Evolutionary conservation across 2,797 vertebrate genomes (phyloP), one percentile per base, ranked within the genome.

Genomic region (Characodon lateralis): DNA sequence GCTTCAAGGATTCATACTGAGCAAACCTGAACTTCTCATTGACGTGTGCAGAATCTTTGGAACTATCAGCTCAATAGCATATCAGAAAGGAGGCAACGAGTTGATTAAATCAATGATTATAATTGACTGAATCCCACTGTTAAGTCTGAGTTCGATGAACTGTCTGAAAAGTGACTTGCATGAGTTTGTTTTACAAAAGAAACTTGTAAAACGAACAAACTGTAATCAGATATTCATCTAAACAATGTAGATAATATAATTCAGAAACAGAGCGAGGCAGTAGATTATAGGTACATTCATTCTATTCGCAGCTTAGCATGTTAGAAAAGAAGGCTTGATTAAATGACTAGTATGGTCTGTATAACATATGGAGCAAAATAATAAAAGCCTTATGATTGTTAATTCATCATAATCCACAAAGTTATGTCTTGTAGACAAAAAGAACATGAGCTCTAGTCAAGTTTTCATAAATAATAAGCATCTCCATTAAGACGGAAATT

Each of bases 141-240:
- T 56, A 28, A 77, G 73, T 75, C 51, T 16, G 59, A 81, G 73
- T 89, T 87, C 89, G 22, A 12, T 6, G n/a, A 26, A 66, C 20
- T 56, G 16, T 22, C 69, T 31, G 46, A 50, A 71, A 71, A 28
- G 13, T 50, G 69, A 24, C 74, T 41, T 61, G 6, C 1, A 28
- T 55, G 61, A 75, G 73, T 68, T 61, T 80, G 26, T 85, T 88
- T 79, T 74, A 71, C 83, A 92, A 90, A 68, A 61, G 65, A 78
- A 66, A 35, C 48, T 80, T 65, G 5, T 65, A 31, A 48, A 58
- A 58, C 3, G 24, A 61, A 5, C n/a, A 65, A 39, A 74, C 6
- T 16, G 22, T 6, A 13, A 18, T 74, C 10, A 74, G 8, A 73
- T 50, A 12, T 22, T 63, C 43, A 48, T 6, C 41, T 58, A 81